These are phyloP conservation scores for Prunella strophiata DNA, from an alignment of 2,797 vertebrate species.

Conservation along the genomic window DNA sequence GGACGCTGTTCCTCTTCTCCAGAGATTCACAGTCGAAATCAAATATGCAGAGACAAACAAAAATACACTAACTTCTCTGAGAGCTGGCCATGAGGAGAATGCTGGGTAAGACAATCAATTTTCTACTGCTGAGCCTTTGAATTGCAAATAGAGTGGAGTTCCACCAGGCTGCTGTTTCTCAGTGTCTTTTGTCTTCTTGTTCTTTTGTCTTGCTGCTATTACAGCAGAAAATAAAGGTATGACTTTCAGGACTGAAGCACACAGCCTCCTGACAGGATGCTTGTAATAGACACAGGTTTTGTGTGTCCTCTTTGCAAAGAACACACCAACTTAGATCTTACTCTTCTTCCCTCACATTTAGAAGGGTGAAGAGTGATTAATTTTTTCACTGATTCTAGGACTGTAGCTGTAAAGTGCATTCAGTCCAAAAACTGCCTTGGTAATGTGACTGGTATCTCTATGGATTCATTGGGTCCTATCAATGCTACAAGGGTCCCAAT, in stretches of 20 bases:
- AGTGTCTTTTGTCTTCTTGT: not conserved
- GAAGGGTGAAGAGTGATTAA: not conserved
- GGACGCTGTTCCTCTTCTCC: slow-evolving; percentile 58
- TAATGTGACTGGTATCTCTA: not conserved
- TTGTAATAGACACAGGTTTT: not conserved
- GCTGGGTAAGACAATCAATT: slow-evolving; percentile 73
- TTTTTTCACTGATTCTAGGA: not conserved
- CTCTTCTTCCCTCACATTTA: not conserved
- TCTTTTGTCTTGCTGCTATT: not conserved
- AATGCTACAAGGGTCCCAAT: not conserved
- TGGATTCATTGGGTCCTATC: not conserved
- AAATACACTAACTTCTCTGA: slow-evolving; percentile 66
- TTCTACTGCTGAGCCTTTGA: not conserved
- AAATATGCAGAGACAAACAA: slow-evolving; percentile 70
- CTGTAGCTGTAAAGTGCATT: not conserved
- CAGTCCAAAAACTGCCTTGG: not conserved
- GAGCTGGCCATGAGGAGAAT: slow-evolving; percentile 39
- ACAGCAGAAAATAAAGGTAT: not conserved
- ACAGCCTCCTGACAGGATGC: not conserved
- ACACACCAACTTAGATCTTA: not conserved
- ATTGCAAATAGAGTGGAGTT: not conserved
- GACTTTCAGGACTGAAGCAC: not conserved
- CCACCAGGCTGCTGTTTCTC: not conserved
- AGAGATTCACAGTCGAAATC: slow-evolving; percentile 80
- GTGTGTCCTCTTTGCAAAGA: not conserved